Evolutionary conservation across 2,888 invertebrate species (phyloP), one percentile per base, ranked within the genome.

Genomic region (Ectobius pallidus): DNA sequence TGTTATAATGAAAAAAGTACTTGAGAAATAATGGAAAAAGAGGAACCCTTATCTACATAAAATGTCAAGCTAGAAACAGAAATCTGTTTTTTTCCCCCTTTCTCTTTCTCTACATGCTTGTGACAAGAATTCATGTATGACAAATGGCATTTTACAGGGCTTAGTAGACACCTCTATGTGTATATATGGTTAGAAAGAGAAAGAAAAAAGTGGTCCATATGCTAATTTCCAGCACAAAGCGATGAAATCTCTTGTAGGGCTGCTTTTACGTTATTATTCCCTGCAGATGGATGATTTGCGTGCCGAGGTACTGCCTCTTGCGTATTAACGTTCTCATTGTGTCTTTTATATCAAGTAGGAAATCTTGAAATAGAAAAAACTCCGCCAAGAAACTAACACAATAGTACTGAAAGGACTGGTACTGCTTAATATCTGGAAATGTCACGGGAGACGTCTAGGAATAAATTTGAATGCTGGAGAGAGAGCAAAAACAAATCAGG

Each of bases 231-330:
- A 32, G 58, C n/a, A 32, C 1, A 16, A 32, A n/a, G n/a, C 58
- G 58, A 58, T 25, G n/a, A 30, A 30, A 25, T 58, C 58, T 58
- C 27, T 14, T 16, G 30, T 58, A 25, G 58, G 58, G 32, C 16
- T 1, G 58, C 27, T 30, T n/a, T 7, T 25, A 18, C n/a, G 16
- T 11, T 30, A 27, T 16, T 61, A 22, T 20, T 25, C 11, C 25
- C 7, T 42, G 42, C 65, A 65, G 65, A 65, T 65, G 65, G 65
- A 25, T 7, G 58, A 30, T 58, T 58, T 58, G 58, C 58, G 58
- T 58, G 52, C 25, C 20, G n/a, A 44, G 9, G 18, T 46, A 18
- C 22, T 22, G 52, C 52, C 25, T 11, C 20, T 49, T 4, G 27
- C 16, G 46, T 55, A 22, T 34, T 34, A n/a, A 34, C 34, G 34